Percentiles rank a stretch among this genome's conserved stretches.
Conservation (phyloP, 2,797 vertebrate species). For the Oreochromis grahami region DNA sequence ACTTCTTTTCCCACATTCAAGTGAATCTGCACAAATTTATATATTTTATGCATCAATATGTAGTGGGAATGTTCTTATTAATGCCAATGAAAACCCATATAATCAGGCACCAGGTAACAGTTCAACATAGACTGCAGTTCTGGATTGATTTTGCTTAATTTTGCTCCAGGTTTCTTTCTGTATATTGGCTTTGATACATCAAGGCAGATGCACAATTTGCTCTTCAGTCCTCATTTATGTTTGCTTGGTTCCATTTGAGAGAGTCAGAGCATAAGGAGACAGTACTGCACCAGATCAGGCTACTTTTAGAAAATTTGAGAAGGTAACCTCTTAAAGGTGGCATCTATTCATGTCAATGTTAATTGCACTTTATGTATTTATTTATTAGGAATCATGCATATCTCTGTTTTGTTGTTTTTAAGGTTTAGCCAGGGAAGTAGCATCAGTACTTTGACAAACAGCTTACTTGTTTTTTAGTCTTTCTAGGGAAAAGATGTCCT, state of each 20-base stretch:
- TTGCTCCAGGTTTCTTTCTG: neutral
- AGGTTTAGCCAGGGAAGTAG: neutral
- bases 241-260: neutral
- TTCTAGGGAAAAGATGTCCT: neutral
- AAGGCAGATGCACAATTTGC: rapidly evolving
- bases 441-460: neutral
- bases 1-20: neutral
- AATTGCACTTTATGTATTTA: neutral
- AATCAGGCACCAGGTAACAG: neutral
- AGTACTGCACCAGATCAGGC: neutral
- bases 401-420: neutral
- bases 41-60: neutral
- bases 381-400: neutral
- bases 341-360: neutral
- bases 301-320: rapidly evolving
- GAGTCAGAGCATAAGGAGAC: rapidly evolving
- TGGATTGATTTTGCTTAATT: neutral
- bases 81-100: neutral
- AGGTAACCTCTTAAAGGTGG: neutral
- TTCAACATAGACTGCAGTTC: neutral
- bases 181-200: neutral
- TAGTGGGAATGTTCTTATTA: neutral
- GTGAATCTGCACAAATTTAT: rapidly evolving
- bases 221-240: neutral
- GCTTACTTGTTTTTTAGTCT: neutral